Conservation (phyloP, 2,797 vertebrate genomes). For the Scyliorhinus canicula region DNA sequence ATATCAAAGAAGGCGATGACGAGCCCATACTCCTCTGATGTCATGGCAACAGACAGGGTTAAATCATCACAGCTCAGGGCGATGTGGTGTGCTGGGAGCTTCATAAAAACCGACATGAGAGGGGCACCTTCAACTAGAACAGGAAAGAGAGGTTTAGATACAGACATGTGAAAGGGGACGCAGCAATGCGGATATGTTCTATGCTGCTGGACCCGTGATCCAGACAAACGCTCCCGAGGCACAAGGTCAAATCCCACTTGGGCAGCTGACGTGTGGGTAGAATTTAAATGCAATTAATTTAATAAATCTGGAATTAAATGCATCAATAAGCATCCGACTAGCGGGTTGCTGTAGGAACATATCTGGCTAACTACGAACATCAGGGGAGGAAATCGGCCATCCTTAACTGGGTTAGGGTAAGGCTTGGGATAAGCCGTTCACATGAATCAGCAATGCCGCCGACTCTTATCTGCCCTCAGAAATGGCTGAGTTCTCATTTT, state of each 20-base stretch:
- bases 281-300: background rate
- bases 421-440: too few species aligned
- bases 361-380: too few species aligned
- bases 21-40: conserved; percentile 59
- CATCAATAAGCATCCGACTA: too few species aligned
- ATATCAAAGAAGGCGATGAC: conserved; percentile 81
- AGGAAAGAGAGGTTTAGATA: background rate
- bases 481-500: too few species aligned
- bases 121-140: conserved; percentile 53
- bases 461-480: too few species aligned
- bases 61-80: conserved; percentile 86
- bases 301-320: too few species aligned
- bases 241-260: background rate
- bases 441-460: too few species aligned
- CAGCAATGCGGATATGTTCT: background rate
- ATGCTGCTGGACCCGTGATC: background rate
- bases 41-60: conserved; percentile 77
- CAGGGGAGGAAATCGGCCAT: too few species aligned
- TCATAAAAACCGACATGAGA: conserved; percentile 61
- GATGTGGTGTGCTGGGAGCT: conserved; percentile 73
- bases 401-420: too few species aligned
- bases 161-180: background rate
- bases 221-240: background rate
- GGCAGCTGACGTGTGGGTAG: background rate
- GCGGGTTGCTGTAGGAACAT: too few species aligned